Evolutionary conservation across 2,113 vertebrate genomes (phyloP).

Genomic region (Mormyrus iriodes): DNA sequence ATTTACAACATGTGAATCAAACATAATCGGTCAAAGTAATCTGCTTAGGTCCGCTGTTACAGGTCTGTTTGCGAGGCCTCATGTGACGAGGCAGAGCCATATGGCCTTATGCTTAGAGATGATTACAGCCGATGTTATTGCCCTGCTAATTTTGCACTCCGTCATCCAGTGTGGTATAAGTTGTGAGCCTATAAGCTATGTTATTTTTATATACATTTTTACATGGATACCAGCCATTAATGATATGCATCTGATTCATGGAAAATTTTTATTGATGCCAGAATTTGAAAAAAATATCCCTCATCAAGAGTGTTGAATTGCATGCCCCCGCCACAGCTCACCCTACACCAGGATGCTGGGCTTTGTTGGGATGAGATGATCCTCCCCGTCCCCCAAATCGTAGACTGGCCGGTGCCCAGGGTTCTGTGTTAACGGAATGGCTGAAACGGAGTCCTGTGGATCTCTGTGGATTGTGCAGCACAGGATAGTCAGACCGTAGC

Average conservation of each 20-base stretch:
- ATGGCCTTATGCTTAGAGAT: neutral
- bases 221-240: neutral
- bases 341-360: conserved; percentile 8
- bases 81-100: neutral
- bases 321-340: neutral
- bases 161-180: neutral
- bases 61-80: neutral
- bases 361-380: neutral
- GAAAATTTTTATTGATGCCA: neutral
- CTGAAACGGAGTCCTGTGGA: neutral
- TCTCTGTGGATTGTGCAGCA: neutral
- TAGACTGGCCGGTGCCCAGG: neutral
- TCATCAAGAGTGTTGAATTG: neutral
- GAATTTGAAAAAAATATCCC: neutral
- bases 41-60: neutral
- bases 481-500: neutral
- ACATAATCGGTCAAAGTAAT: neutral
- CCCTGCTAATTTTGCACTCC: neutral
- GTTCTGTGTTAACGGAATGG: neutral
- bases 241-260: neutral
- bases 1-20: neutral
- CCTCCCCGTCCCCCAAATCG: neutral
- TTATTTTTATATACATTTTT: neutral
- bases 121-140: neutral
- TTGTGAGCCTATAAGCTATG: neutral